A percentile compares a stretch with the other conserved stretches of the same genome.
These are phyloP conservation scores for Schizopygopsis malacanthus DNA, from an alignment of 2,797 vertebrate species.

Conservation along the genomic window DNA sequence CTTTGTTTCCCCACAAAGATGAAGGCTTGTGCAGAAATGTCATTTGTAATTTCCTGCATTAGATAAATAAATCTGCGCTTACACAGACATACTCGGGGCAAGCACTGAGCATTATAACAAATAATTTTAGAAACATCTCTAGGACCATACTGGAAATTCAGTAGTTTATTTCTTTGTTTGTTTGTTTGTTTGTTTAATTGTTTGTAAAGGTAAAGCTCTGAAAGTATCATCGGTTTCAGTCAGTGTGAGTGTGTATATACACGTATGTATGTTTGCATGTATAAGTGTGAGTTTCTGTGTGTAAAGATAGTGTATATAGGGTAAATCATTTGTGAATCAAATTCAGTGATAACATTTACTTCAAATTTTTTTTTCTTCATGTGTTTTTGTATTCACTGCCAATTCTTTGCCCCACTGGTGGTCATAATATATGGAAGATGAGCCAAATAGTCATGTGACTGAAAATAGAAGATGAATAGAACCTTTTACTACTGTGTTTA, in stretches of 20 bases:
- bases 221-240: neutral
- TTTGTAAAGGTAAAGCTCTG: too few species aligned
- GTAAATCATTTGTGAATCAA: neutral
- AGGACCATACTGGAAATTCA: neutral
- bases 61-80: neutral
- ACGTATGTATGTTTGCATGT: too few species aligned
- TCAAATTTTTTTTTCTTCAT: neutral
- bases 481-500: neutral
- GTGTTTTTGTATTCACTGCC: neutral
- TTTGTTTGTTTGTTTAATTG: neutral
- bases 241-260: too few species aligned
- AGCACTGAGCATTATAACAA: neutral
- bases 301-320: too few species aligned
- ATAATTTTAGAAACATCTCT: neutral
- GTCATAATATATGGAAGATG: neutral
- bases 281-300: too few species aligned
- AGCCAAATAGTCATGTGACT: neutral
- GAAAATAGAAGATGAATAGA: neutral
- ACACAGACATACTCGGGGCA: neutral
- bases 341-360: neutral
- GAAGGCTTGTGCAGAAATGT: constrained; percentile 34
- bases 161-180: neutral
- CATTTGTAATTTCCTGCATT: neutral
- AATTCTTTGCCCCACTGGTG: neutral
- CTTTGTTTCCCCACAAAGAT: constrained; percentile 67